Evolutionary conservation across 2,113 vertebrate genomes (phyloP).

Genomic region (Plecotus auritus): DNA sequence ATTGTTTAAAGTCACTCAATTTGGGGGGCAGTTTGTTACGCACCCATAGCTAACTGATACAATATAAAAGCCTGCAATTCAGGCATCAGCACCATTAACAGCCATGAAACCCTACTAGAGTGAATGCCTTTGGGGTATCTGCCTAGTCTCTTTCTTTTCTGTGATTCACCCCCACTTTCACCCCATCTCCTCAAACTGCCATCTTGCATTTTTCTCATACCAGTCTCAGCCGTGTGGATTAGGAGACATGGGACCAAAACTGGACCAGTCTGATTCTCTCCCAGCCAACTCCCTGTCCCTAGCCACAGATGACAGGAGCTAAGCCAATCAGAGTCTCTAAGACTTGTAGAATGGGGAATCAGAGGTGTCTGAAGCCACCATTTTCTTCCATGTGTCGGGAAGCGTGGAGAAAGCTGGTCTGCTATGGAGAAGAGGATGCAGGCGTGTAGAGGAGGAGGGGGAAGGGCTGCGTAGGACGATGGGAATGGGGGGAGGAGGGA

Average conservation of each 20-base stretch:
- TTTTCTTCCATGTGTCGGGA: fast-evolving
- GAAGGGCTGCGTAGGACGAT: background rate
- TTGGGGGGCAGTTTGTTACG: background rate
- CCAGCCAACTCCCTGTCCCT: background rate
- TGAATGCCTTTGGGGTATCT: background rate
- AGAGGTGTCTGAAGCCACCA: background rate
- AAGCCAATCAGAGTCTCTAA: background rate
- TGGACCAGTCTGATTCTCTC: background rate
- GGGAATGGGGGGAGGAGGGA: too few relatives aligned
- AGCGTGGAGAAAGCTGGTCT: background rate
- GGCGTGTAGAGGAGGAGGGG: background rate
- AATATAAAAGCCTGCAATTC: background rate
- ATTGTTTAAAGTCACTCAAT: background rate
- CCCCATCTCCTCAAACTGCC: background rate
- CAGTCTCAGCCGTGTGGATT: background rate
- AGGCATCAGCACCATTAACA: too few relatives aligned
- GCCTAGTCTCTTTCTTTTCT: background rate
- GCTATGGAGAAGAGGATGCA: fast-evolving
- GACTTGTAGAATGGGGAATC: background rate
- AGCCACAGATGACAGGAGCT: background rate
- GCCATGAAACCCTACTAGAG: background rate
- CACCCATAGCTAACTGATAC: background rate
- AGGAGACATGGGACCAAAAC: background rate
- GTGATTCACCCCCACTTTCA: background rate
- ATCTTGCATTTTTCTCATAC: background rate